Percentiles rank a stretch among this genome's conserved stretches.
Conservation (phyloP, 1,140 invertebrate species). For the Whitmania pigra region DNA sequence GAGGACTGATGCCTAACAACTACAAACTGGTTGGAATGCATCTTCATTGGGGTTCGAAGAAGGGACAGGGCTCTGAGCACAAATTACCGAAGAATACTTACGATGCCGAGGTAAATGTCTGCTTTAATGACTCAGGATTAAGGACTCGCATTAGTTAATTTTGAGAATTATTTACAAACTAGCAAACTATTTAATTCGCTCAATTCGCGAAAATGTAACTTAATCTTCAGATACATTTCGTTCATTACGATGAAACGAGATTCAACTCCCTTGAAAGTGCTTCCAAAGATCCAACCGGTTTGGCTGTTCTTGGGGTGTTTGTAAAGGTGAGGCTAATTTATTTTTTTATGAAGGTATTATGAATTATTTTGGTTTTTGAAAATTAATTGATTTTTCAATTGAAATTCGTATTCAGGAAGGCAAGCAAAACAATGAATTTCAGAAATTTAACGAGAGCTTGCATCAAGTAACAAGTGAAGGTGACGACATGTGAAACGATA, state of each 20-base stretch:
- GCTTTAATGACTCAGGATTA: too few species aligned
- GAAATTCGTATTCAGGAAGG: background rate
- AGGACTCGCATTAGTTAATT: background rate
- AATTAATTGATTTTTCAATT: background rate
- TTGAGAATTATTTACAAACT: too few species aligned
- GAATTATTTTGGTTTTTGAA: too few species aligned
- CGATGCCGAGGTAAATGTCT: conserved; percentile 33
- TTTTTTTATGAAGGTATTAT: too few species aligned
- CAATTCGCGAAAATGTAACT: too few species aligned
- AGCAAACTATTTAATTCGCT: too few species aligned
- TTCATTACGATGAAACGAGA: conserved; percentile 77
- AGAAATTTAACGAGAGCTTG: too few species aligned
- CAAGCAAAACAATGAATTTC: too few species aligned
- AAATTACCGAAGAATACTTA: conserved; percentile 30
- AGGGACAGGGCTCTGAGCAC: conserved; percentile 37
- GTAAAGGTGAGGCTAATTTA: conserved; percentile 51
- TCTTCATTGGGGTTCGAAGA: conserved; percentile 38
- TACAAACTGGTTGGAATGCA: conserved; percentile 38
- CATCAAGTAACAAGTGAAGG: too few species aligned
- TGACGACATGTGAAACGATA: too few species aligned
- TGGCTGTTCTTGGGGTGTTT: conserved; percentile 80
- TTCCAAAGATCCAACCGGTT: conserved; percentile 63
- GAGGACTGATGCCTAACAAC: conserved; percentile 9
- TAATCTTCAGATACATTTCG: conserved; percentile 59
- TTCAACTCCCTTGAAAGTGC: conserved; percentile 69